A percentile compares a stretch with the other conserved stretches of the same genome.
Evolutionary conservation across 2,113 vertebrate species (phyloP).

Genomic region (Callionymus lyra): DNA sequence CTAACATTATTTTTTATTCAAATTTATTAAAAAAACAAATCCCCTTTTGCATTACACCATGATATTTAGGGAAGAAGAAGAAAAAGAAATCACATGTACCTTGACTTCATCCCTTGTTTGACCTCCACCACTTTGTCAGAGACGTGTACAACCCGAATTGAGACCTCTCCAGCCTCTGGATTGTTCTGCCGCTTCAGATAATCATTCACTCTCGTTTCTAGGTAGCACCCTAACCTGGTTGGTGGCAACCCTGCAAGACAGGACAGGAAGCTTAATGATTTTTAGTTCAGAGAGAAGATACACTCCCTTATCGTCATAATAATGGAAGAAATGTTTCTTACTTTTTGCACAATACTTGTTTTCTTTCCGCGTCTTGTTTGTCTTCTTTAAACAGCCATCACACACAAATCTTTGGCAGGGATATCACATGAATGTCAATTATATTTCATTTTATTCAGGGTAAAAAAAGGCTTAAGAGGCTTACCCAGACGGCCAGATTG

Average conservation of each 20-base stretch:
- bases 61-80: neutral
- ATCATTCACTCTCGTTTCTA: constrained; percentile 89
- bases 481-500: constrained; percentile 93
- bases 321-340: constrained; percentile 59
- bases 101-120: constrained; percentile 98
- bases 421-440: neutral
- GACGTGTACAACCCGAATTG: constrained; percentile 89
- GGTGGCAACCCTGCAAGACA: constrained; percentile 78
- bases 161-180: constrained; percentile 88
- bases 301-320: neutral
- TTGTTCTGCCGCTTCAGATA: constrained; percentile 82
- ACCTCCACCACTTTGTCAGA: constrained; percentile 98
- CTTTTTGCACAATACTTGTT: constrained; percentile 97
- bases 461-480: constrained; percentile 14
- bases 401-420: constrained; percentile 77
- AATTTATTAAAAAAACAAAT: too few relatives aligned
- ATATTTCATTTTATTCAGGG: neutral
- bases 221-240: constrained; percentile 82
- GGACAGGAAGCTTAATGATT: neutral
- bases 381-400: constrained; percentile 91
- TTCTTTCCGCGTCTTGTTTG: constrained; percentile 85
- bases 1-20: too few relatives aligned
- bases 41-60: too few relatives aligned
- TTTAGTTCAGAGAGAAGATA: neutral
- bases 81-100: constrained; percentile 54